Base-by-base conservation (phyloP, 2,113 vertebrate genomes). In the Muntiacus muntjak region DNA sequence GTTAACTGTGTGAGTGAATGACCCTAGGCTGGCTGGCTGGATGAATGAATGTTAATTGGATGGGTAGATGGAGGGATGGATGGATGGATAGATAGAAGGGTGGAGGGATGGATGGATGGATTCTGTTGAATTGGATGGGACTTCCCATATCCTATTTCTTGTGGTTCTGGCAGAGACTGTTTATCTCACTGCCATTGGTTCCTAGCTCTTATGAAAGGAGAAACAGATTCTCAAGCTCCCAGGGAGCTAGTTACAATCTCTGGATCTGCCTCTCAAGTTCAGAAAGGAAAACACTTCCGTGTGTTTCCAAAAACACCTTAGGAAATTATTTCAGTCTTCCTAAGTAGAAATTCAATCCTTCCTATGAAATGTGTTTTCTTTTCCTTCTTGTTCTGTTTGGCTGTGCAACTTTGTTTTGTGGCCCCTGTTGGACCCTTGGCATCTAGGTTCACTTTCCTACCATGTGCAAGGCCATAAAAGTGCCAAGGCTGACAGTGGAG, bases 241-340 rank as follows among this genome's bases (percentile, higher is more conserved):
- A 28, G 40, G 26, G 8, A 87, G 16, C 30, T 40, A 52, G 54
- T 74, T 55, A n/a, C 9, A 64, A 55, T 55, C 33, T 95, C 76
- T 16, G 47, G 83, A 71, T 1, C n/a, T 3, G 0, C 13, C 57
- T 58, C 36, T 64, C 23, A 21, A 40, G 45, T 87, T 97, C 91
- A 93, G 87, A 87, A 93, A 67, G 58, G 45, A 83, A 86, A 86
- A 52, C 6, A 26, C 87, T 95, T 91, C 92, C 36, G 16, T 57
- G 57, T 74, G 40, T 94, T 95, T 90, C 52, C 94, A 95, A 78
- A 96, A 94, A 33, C 23, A 91, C 95, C 50, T n/a, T 52, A 79
- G 87, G 71, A 81, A 87, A 87, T 93, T 12, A 40, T 30, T 93
- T 86, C 36, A 15, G 0, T 36, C 81, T 92, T 95, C n/a, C 62